A percentile compares a stretch with the other conserved stretches of the same genome.
phyloP scores from a whole-genome alignment of 2,113 vertebrate species.

The Columbina picui region DNA sequence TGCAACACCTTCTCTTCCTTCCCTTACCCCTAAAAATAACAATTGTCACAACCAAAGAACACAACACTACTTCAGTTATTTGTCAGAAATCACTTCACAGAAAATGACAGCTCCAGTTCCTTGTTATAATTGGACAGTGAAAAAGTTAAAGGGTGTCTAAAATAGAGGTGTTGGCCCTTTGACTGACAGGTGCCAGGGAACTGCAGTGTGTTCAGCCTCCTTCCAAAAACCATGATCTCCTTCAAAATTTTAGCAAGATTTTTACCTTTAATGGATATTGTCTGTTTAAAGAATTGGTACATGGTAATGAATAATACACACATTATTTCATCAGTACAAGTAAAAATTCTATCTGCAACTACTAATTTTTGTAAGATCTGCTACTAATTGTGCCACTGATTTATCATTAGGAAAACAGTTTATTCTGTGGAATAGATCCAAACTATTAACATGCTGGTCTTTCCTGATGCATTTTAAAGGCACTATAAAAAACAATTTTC shows the following conservation, averaged over 20 bases:
- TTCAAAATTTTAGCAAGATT: background rate
- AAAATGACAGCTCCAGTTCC: background rate
- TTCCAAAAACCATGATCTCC: background rate
- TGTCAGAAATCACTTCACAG: slow-evolving; percentile 35
- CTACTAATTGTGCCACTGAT: background rate
- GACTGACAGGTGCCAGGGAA: background rate
- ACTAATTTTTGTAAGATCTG: background rate
- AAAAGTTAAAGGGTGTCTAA: slow-evolving; percentile 1
- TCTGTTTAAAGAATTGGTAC: background rate
- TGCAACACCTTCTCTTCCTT: background rate
- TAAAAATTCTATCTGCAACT: background rate
- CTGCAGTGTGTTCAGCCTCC: background rate
- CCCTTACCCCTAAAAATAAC: slow-evolving; percentile 26
- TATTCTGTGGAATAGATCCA: background rate
- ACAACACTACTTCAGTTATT: background rate
- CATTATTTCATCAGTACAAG: background rate
- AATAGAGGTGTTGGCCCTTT: slow-evolving; percentile 27
- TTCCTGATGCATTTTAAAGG: background rate
- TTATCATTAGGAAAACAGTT: background rate
- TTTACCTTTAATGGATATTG: background rate
- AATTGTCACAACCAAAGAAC: slow-evolving; percentile 20
- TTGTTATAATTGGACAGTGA: slow-evolving; percentile 17
- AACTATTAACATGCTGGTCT: background rate
- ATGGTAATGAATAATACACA: background rate
- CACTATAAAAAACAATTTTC: background rate